Base-by-base conservation (phyloP, 2,113 vertebrate genomes). In the Probosciger aterrimus region DNA sequence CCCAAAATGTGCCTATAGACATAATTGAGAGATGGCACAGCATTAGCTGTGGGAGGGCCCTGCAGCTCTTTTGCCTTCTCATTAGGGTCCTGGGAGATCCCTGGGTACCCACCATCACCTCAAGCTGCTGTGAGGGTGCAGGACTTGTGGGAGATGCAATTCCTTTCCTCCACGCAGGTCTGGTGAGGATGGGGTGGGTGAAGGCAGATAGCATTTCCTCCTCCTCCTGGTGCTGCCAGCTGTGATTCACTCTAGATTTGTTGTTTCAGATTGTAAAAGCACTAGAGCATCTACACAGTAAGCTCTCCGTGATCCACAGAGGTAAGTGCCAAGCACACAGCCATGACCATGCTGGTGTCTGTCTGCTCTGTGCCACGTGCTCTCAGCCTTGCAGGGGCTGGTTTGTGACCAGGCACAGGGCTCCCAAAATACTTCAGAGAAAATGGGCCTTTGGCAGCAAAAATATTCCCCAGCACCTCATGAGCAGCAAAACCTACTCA, bases 231-330 rank as follows among this genome's bases (percentile, higher is more conserved):
- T 70, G 57, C 89, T 89, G 80, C 59, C 86, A 82, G 73, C 83
- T 52, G 65, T 63, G 79, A 79, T 22, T 96, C 93, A 90, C 93
- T 93, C 65, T 67, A 52, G 33, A 2, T 95, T 65, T 95, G 68
- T 92, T 91, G 35, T 97, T 98, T 50, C 98, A 99, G 99, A 99
- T 99, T 49, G 99, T 99, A 67, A 99, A 99, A 97, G 99, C 99
- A 10, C 97, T 99, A 97, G 99, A 99, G 95, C 99, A 99, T 97
- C 98, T 99, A 92, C 99, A 99, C 98, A 99, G 99, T 96, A 99
- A 99, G 74, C 99, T 99, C 94, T 99, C 99, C 59, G 99, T 99
- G 86, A 99, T 99, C 88, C 99, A 99, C 97, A 96, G 99, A 99
- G 99, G 99, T 99, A 95, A 98, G 99, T 74, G 59, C 53, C 41